Evolutionary conservation across 37 sponge, comb jelly and placozoan genomes (phyloP).

Genomic region (Chondrilla cf. caribensis): DNA sequence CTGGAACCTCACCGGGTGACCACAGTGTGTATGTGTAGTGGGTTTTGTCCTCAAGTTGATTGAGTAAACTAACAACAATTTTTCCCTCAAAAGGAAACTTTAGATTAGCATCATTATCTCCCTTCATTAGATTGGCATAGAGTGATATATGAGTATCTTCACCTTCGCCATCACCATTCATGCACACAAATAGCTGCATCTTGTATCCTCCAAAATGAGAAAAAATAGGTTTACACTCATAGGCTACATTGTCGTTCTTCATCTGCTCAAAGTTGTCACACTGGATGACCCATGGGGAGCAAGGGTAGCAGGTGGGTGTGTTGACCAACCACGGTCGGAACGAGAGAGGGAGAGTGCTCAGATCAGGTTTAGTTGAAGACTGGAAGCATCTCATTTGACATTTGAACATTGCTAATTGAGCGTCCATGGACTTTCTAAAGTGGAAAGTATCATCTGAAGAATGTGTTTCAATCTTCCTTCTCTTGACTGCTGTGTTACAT

Average conservation of each 20-base stretch:
- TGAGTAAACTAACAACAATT: constrained; percentile 10
- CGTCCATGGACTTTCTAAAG: background rate
- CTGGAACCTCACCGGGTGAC: too few species aligned
- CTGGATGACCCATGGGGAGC: constrained; percentile 20
- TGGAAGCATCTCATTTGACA: too few species aligned
- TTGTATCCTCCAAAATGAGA: constrained; percentile 34
- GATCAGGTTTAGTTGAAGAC: too few species aligned
- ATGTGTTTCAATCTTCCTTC: background rate
- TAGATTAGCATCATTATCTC: background rate
- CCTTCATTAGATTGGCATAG: background rate
- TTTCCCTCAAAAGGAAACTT: constrained; percentile 13
- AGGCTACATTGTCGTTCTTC: background rate
- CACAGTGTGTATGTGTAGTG: background rate
- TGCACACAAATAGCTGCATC: constrained; percentile 21
- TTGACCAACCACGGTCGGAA: constrained; percentile 10
- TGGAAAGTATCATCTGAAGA: background rate
- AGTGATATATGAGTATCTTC: background rate
- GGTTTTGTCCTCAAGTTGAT: background rate
- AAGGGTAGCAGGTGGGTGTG: constrained; percentile 11
- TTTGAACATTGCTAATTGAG: too few species aligned
- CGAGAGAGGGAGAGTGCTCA: too few species aligned
- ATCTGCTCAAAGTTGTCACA: background rate
- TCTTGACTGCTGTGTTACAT: background rate
- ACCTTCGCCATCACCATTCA: background rate
- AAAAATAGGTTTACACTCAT: constrained; percentile 14